These are phyloP conservation scores for Macrophya annulata DNA, from an alignment of 2,888 invertebrate species.

Conservation along the genomic window DNA sequence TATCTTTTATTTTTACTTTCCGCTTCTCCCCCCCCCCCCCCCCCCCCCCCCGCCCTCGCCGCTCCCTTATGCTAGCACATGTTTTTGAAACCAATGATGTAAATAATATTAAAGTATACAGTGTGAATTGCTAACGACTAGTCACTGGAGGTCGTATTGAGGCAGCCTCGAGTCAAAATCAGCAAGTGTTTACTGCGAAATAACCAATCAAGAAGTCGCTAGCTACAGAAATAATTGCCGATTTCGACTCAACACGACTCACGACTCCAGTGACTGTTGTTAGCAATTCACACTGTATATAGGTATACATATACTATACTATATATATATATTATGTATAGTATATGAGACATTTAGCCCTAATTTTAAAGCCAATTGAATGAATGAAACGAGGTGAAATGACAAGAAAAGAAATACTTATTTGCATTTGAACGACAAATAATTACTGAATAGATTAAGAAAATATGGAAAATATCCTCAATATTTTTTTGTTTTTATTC, in stretches of 20 bases:
- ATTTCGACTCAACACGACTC: too few relatives aligned
- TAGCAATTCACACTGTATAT: too few relatives aligned
- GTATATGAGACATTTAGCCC: neutral
- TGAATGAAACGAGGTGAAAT: constrained; percentile 5
- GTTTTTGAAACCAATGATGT: neutral
- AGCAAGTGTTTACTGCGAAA: too few relatives aligned
- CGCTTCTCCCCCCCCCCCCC: neutral
- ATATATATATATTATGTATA: too few relatives aligned
- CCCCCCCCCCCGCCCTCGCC: neutral
- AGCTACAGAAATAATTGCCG: too few relatives aligned
- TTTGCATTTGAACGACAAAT: constrained; percentile 16
- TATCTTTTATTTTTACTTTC: constrained; percentile 66
- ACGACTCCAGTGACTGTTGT: too few relatives aligned
- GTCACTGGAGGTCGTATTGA: too few relatives aligned
- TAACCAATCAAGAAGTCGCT: too few relatives aligned
- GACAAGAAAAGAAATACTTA: neutral
- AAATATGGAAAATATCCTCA: neutral
- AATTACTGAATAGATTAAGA: neutral
- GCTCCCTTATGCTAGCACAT: neutral
- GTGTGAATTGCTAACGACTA: too few relatives aligned
- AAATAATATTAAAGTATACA: neutral
- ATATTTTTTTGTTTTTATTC: neutral
- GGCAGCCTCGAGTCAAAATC: too few relatives aligned
- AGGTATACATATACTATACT: neutral
- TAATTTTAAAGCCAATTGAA: constrained; percentile 5